Evolutionary conservation across 2,797 vertebrate species (phyloP).

Genomic region (Sebastes variabilis): DNA sequence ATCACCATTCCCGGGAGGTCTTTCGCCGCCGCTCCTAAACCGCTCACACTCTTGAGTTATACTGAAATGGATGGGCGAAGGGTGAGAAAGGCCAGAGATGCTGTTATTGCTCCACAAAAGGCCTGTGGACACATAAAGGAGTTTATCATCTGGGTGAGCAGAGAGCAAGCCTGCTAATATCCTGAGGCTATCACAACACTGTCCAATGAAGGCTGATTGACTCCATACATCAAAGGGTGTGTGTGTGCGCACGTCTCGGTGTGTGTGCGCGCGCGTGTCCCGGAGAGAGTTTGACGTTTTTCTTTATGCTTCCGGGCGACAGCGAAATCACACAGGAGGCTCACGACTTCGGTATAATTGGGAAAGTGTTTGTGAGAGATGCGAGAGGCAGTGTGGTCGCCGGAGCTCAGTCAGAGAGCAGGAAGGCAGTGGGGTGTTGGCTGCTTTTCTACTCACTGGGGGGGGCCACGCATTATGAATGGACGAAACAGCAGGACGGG

Average conservation of each 20-base stretch:
- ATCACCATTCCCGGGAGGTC: neutral
- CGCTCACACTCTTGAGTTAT: neutral
- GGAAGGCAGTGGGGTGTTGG: conserved; percentile 56
- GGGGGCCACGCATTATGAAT: conserved; percentile 43
- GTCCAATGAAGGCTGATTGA: conserved; percentile 71
- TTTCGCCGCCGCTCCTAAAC: neutral
- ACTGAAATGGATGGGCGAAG: conserved; percentile 41
- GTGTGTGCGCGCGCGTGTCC: neutral
- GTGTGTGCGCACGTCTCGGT: neutral
- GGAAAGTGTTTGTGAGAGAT: conserved; percentile 36
- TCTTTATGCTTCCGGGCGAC: conserved; percentile 16
- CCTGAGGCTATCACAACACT: conserved; percentile 56
- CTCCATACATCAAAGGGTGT: conserved; percentile 66
- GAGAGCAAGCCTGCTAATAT: conserved; percentile 60
- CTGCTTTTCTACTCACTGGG: conserved; percentile 31
- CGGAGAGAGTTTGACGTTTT: neutral
- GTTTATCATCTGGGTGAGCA: conserved; percentile 62
- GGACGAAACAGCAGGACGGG: conserved; percentile 60
- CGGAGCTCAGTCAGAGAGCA: conserved; percentile 41
- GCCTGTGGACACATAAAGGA: conserved; percentile 67
- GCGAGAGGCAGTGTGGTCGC: conserved; percentile 20
- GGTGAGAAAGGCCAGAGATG: conserved; percentile 44
- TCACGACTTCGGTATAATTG: conserved; percentile 58
- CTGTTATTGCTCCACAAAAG: conserved; percentile 65
- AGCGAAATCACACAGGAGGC: conserved; percentile 39